Percentiles rank a stretch among this genome's conserved stretches.
phyloP scores from a whole-genome alignment of 2,797 vertebrate species.

The Thunnus albacares region DNA sequence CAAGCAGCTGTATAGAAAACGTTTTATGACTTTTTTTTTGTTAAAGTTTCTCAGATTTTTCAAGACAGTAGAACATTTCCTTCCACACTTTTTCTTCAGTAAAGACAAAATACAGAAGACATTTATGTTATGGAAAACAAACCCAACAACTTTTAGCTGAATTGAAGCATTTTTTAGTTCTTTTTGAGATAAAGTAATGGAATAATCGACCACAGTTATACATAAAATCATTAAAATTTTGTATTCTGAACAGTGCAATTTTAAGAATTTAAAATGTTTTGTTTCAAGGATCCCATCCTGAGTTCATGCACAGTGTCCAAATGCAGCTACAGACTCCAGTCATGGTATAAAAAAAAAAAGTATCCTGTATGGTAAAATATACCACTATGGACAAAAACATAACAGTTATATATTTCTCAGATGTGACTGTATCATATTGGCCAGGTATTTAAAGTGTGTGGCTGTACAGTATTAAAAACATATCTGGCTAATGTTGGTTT shows the following conservation, averaged over 20 bases:
- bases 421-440: neutral
- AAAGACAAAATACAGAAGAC: neutral
- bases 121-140: no score
- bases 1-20: neutral
- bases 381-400: neutral
- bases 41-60: neutral
- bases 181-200: conserved; percentile 1
- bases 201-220: neutral
- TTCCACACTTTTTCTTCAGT: neutral
- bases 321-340: neutral
- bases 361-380: neutral
- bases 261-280: neutral
- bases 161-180: neutral
- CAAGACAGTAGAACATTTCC: neutral
- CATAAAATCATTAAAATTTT: neutral
- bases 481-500: neutral
- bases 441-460: conserved; percentile 1
- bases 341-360: neutral
- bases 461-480: neutral
- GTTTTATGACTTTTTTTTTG: neutral
- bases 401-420: neutral
- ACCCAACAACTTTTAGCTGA: neutral
- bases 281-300: neutral
- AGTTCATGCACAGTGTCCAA: neutral
- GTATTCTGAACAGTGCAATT: neutral